Conservation (phyloP, 2,113 vertebrate genomes). For the Ictalurus furcatus region DNA sequence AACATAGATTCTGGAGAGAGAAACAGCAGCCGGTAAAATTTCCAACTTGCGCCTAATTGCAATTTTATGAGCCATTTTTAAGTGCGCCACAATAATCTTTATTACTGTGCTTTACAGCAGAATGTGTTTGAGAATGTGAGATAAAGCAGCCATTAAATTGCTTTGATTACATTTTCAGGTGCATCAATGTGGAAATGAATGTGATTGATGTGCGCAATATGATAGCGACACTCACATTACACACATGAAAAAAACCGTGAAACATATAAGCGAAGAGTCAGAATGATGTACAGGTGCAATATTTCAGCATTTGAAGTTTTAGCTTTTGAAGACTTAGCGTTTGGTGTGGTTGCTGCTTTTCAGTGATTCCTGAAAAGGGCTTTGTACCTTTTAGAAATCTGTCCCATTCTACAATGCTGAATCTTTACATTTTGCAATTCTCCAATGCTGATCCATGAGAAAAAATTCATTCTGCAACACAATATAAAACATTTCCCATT, state of each 20-base stretch:
- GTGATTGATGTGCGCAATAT: constrained; percentile 65
- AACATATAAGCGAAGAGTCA: not conserved
- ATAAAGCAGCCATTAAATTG: constrained; percentile 58
- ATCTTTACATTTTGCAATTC: not conserved
- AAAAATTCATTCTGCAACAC: not conserved
- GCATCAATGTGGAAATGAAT: constrained; percentile 69
- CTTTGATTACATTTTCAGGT: constrained; percentile 76
- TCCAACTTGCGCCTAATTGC: constrained; percentile 71
- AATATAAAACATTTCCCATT: not conserved
- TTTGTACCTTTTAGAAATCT: not conserved
- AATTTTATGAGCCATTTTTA: constrained; percentile 69
- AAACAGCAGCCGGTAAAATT: constrained; percentile 55
- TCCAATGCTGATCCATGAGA: not conserved
- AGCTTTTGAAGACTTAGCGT: not conserved
- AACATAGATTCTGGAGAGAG: not conserved
- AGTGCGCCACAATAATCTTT: constrained; percentile 73
- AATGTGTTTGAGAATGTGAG: constrained; percentile 38
- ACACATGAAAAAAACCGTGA: not conserved
- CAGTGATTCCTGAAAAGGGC: not conserved
- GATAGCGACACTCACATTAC: constrained; percentile 27
- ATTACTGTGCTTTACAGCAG: constrained; percentile 71
- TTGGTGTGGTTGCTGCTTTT: not conserved
- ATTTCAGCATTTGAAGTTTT: not conserved
- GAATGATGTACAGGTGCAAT: not conserved
- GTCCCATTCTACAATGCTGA: not conserved